Conservation (phyloP, 2,797 vertebrate genomes). For the Iguana delicatissima region DNA sequence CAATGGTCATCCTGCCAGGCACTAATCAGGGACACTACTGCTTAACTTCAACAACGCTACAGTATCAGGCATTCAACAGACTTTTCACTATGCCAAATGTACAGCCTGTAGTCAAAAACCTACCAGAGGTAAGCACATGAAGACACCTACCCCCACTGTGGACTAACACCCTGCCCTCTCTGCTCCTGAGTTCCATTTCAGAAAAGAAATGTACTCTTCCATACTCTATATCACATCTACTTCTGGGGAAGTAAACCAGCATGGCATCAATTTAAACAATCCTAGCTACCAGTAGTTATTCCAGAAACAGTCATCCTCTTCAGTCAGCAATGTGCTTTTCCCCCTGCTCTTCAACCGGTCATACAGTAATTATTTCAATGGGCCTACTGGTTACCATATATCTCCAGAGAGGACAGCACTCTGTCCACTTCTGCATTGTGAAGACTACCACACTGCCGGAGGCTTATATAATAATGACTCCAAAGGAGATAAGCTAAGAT, state of each 20-base stretch:
- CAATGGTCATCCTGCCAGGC: not conserved
- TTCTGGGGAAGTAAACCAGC: not conserved
- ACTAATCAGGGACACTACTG: not conserved
- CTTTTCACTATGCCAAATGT: constrained; percentile 6
- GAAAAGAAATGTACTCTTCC: not conserved
- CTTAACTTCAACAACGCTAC: not conserved
- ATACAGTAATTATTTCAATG: not conserved
- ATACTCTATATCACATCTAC: not conserved
- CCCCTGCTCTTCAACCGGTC: no score
- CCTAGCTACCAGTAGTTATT: not conserved
- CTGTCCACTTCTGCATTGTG: not conserved
- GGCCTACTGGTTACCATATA: no score
- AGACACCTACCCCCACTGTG: not conserved
- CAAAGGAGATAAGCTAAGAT: not conserved
- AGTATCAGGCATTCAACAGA: not conserved
- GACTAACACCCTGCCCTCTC: no score
- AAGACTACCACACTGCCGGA: not conserved
- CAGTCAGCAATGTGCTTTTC: not conserved
- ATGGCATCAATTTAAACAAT: not conserved
- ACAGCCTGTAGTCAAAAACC: not conserved
- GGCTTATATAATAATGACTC: not conserved
- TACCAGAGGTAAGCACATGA: not conserved
- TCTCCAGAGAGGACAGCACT: not conserved
- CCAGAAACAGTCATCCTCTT: not conserved
- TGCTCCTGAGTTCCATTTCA: not conserved